Percentiles rank a stretch among this genome's conserved stretches.
These are phyloP conservation scores for Lophotis ruficrista DNA, from an alignment of 2,113 vertebrate genomes.

Conservation along the genomic window DNA sequence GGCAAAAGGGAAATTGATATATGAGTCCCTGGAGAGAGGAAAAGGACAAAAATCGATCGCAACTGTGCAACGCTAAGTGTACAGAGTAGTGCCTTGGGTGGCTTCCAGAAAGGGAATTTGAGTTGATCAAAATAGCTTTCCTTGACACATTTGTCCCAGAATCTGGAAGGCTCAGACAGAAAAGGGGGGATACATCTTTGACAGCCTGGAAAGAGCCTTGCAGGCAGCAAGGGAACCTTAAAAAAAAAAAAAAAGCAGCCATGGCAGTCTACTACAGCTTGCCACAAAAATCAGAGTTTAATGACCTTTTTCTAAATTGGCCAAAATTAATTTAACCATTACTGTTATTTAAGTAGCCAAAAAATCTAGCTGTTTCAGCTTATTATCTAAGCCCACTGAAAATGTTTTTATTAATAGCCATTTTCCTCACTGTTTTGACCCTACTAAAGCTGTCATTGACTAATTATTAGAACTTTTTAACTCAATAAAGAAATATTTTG, in stretches of 20 bases:
- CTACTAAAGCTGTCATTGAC: too few species aligned
- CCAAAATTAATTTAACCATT: background rate
- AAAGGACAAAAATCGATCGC: background rate
- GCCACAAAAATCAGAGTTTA: background rate
- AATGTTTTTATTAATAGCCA: too few species aligned
- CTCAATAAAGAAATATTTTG: background rate
- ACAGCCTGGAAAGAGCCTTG: background rate
- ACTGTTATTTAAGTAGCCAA: background rate
- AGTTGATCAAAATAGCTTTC: background rate
- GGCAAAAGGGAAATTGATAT: background rate
- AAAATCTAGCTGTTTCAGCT: background rate
- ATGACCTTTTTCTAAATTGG: background rate
- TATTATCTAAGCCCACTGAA: background rate
- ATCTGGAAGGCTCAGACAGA: background rate
- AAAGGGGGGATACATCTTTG: background rate
- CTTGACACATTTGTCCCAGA: background rate
- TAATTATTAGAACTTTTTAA: background rate
- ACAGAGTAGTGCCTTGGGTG: background rate
- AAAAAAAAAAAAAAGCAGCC: accelerated
- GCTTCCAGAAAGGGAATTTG: background rate
- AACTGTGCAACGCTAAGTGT: background rate
- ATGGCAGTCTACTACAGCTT: background rate
- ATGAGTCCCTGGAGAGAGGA: background rate
- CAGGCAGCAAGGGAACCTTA: accelerated
- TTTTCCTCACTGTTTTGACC: too few species aligned